Conservation (phyloP, 2,888 invertebrate genomes). For the Chloroclysta siterata region DNA sequence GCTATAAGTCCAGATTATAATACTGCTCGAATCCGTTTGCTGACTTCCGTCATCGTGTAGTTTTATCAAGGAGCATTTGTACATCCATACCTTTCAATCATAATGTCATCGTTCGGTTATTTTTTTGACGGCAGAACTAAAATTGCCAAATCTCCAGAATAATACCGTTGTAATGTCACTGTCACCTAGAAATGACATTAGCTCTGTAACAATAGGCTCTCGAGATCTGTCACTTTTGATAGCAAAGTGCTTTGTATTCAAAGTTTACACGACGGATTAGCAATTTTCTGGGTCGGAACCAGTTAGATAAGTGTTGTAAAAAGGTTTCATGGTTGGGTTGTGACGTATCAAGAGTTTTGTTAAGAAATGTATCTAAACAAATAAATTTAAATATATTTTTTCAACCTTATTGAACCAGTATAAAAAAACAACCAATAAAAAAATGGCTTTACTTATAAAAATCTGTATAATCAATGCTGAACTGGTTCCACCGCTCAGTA, state of each 20-base stretch:
- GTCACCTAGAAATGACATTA: conserved; percentile 58
- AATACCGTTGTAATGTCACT: conserved; percentile 37
- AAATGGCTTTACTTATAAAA: no score
- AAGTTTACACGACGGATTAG: conserved; percentile 70
- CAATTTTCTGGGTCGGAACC: conserved; percentile 61
- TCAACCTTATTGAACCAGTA: no score
- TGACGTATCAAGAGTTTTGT: not conserved
- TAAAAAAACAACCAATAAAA: no score
- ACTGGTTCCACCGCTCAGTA: no score
- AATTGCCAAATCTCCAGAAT: conserved; percentile 44
- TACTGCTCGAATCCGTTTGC: not conserved
- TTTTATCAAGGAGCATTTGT: not conserved
- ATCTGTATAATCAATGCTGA: no score
- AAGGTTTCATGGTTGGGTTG: conserved; percentile 32
- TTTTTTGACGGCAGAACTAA: not conserved
- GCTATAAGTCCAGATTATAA: not conserved
- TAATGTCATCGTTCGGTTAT: conserved; percentile 1
- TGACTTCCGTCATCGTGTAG: not conserved
- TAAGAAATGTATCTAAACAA: no score
- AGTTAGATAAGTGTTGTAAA: conserved; percentile 53
- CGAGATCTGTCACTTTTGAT: conserved; percentile 78
- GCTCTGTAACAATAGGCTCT: conserved; percentile 61
- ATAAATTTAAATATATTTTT: no score
- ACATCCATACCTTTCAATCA: not conserved
- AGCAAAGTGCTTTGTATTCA: conserved; percentile 59